These are phyloP conservation scores for Sandelia bainsii DNA, from an alignment of 2,797 vertebrate genomes.

Conservation along the genomic window DNA sequence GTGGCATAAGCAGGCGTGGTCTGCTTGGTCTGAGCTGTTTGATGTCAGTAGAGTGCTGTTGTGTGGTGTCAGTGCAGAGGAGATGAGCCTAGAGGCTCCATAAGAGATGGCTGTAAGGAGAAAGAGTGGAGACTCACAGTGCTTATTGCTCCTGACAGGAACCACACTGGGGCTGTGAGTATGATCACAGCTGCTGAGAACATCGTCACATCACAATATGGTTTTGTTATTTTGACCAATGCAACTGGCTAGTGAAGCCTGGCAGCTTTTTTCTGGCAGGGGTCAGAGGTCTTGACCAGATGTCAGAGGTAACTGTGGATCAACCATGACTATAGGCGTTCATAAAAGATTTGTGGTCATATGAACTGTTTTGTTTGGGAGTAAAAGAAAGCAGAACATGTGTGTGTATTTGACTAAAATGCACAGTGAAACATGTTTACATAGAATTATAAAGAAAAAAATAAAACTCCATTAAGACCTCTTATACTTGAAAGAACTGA, in stretches of 20 bases:
- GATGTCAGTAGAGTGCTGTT: constrained; percentile 43
- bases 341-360: constrained; percentile 43
- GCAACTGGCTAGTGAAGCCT: constrained; percentile 51
- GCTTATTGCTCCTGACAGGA: constrained; percentile 81
- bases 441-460: neutral
- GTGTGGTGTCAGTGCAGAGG: constrained; percentile 53
- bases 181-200: constrained; percentile 71
- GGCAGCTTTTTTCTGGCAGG: constrained; percentile 42
- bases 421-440: neutral
- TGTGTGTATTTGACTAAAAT: too few relatives aligned
- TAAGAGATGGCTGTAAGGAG: constrained; percentile 52
- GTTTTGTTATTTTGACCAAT: constrained; percentile 62
- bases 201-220: constrained; percentile 48
- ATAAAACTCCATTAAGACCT: neutral
- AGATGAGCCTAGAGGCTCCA: constrained; percentile 61
- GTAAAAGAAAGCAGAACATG: neutral
- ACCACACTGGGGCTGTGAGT: constrained; percentile 78
- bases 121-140: constrained; percentile 34
- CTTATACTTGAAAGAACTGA: neutral
- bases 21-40: constrained; percentile 35
- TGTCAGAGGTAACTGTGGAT: constrained; percentile 68
- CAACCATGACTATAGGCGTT: constrained; percentile 59
- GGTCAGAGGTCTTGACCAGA: constrained; percentile 51
- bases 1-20: constrained; percentile 12
- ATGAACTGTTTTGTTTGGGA: constrained; percentile 11